Base-by-base conservation (phyloP, 2,113 vertebrate species). In the Podarcis raffonei region DNA sequence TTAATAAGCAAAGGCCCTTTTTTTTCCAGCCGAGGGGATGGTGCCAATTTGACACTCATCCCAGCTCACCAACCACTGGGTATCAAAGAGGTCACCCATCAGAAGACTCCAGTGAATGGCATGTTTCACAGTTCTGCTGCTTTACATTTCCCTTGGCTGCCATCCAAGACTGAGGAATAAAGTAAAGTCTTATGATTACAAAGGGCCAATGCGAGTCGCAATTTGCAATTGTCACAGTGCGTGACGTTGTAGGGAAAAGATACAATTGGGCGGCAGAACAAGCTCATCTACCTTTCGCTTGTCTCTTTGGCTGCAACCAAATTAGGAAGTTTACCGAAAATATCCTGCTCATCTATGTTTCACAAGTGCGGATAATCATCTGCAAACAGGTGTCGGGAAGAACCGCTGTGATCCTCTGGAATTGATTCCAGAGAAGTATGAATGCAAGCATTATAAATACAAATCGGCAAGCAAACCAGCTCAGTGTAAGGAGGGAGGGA, bases 181-280 rank as follows among this genome's bases (percentile, higher is more conserved):
- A 88, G 59, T 87, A 92, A 81, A 85, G 86, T 1, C 83, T 90
- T 72, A 53, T 87, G 20, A 80, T 93, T 86, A 84, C 87, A 93
- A 90, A 92, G n/a, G 83, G 82, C 69, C 91, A n/a, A 89, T 82
- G 16, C 87, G 91, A 93, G 32, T 90, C 75, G 87, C 48, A 39
- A 90, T 93, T 88, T 92, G 88, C 90, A 94, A 78, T 68, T 91
- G 84, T 91, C 62, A 22, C 83, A 82, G 80, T 62, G 53, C 88
- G 27, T 90, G 89, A 93, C 90, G 62, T 91, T 90, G 80, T 85
- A 84, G 88, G 91, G 93, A 35, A 94, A 93, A 25, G 0, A 85
- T 93, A 87, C 74, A 92, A 83, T 88, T 53, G 12, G 90, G 84
- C 88, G 91, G 35, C 53, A 87, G 80, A 90, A 53, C 1, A 87